A percentile compares a stretch with the other conserved stretches of the same genome.
These are phyloP conservation scores for Intoshia linei DNA, from an alignment of 1,140 invertebrate genomes.

Conservation along the genomic window DNA sequence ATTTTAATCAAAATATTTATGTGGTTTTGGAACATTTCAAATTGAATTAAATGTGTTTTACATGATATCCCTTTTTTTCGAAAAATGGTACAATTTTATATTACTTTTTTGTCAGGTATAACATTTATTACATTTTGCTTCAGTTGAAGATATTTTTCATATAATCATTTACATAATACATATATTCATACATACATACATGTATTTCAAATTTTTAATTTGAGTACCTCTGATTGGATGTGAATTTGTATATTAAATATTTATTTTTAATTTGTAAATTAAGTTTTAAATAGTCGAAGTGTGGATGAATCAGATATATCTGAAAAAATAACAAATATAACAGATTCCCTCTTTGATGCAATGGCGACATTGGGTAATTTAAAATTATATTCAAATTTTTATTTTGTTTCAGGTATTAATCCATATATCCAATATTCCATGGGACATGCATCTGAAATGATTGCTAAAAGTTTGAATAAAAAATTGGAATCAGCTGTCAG, in stretches of 20 bases:
- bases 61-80: no score
- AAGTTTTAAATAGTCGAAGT: constrained; percentile 64
- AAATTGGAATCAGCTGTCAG: constrained; percentile 77
- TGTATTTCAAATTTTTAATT: no score
- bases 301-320: constrained; percentile 85
- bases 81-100: no score
- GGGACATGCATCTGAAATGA: constrained; percentile 87
- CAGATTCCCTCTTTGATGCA: constrained; percentile 75
- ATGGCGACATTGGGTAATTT: constrained; percentile 55
- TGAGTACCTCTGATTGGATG: constrained; percentile 10
- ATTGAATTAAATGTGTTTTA: no score
- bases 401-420: constrained; percentile 33
- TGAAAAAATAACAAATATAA: constrained; percentile 57
- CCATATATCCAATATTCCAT: constrained; percentile 71
- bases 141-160: no score
- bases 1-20: no score
- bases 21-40: no score
- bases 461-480: constrained; percentile 76
- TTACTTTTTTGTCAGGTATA: no score
- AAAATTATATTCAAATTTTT: background rate
- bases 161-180: no score
- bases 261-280: no score
- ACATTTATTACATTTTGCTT: no score
- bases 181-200: no score
- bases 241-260: constrained; percentile 1